These are phyloP conservation scores for Phainopepla nitens DNA, from an alignment of 2,113 vertebrate genomes.

Conservation along the genomic window DNA sequence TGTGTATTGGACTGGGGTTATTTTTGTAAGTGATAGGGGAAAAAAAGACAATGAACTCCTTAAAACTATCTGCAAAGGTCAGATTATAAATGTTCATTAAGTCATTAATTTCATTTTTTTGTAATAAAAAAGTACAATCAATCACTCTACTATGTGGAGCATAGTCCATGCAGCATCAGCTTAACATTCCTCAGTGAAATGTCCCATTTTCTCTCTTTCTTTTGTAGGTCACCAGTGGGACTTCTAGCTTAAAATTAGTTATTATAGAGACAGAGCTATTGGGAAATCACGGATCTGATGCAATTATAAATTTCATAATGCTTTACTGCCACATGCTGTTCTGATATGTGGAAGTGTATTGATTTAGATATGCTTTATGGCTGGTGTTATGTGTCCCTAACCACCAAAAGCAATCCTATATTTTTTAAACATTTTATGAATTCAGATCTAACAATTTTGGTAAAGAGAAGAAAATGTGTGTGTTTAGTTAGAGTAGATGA, in stretches of 20 bases:
- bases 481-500: background rate
- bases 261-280: background rate
- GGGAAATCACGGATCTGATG: background rate
- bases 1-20: background rate
- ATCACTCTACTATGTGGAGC: background rate
- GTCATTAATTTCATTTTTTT: background rate
- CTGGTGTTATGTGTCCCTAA: background rate
- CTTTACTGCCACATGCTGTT: slow-evolving; percentile 36
- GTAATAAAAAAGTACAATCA: background rate
- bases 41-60: background rate
- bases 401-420: background rate
- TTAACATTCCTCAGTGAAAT: background rate
- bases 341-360: slow-evolving; percentile 7
- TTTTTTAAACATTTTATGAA: background rate
- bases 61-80: background rate
- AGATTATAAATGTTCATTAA: background rate
- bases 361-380: background rate
- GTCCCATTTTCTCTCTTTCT: background rate
- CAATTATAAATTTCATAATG: slow-evolving; percentile 33
- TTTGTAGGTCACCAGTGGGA: background rate
- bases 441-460: background rate
- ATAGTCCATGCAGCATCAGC: background rate
- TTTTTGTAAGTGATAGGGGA: background rate
- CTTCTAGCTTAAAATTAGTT: background rate
- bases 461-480: background rate